Base-by-base conservation (phyloP, 1,140 invertebrate genomes). In the Drosophila paulistorum region DNA sequence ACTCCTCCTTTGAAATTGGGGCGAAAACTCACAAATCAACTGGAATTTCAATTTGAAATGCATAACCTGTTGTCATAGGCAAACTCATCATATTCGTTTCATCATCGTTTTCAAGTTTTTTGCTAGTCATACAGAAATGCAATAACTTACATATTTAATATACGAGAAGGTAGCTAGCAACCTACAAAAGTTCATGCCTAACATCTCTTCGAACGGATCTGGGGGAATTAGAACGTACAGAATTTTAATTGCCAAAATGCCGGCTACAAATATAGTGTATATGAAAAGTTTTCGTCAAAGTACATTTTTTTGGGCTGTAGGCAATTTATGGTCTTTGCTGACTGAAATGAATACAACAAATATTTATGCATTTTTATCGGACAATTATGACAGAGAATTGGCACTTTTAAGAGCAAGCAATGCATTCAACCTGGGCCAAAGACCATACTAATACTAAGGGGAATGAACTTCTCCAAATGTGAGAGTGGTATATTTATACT, bases 341-440 rank as follows among this genome's bases (percentile, higher is more conserved):
- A 30, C 6, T 30, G 17, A 10, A 48, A 6, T 48, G 45, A 51
- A 51, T 23, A 51, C 20, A 7, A 23, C 23, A 51, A 51, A 51
- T 51, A 51, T 51, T 51, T 51, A 51, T 51, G 45, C 45, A 51
- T 51, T 51, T 51, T 51, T 23, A 23, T 51, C 7, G 17, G 45
- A 51, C 45, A 51, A 51, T 51, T 51, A 51, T 51, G 45, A 51
- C 45, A 20, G 17, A 51, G 23, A 23, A 23, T 11, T 17, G 9
- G 10, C 45, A 51, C 45, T 51, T 51, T 30, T 51, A 11, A 51
- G 45, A 23, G 45, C 45, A 23, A 51, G 17, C 45, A 51, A 51
- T 17, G 17, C 45, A 51, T 23, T 51, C 45, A 51, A 23, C 17
- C 45, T 51, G 45, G 17, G 17, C 20, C 17, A 14, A 17, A n/a